Evolutionary conservation across 2,888 invertebrate species (phyloP).

Genomic region (Anodontia alba): DNA sequence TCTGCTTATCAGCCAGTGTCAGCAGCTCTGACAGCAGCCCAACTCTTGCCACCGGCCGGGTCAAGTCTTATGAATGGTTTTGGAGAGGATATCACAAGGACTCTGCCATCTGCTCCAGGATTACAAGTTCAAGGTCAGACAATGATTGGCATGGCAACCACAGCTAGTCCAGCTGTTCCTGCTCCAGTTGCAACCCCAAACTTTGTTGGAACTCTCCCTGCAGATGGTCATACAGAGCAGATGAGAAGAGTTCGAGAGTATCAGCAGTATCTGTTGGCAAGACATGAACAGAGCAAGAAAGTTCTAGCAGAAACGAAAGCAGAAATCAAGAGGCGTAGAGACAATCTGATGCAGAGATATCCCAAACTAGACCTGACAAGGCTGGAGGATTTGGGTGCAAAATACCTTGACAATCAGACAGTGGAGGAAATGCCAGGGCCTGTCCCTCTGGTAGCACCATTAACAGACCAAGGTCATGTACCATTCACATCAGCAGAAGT

Average conservation of each 20-base stretch:
- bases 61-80: neutral
- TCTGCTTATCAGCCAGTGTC: slow-evolving; percentile 52
- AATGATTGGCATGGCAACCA: slow-evolving; percentile 33
- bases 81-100: neutral
- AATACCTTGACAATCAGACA: slow-evolving; percentile 45
- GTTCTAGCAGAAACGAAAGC: slow-evolving; percentile 72
- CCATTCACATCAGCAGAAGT: neutral
- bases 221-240: slow-evolving; percentile 49
- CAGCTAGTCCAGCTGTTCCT: slow-evolving; percentile 31
- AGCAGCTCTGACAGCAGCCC: slow-evolving; percentile 54
- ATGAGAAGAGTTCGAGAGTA: slow-evolving; percentile 73
- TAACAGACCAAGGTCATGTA: slow-evolving; percentile 8
- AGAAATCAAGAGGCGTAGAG: slow-evolving; percentile 70
- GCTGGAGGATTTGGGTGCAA: slow-evolving; percentile 57
- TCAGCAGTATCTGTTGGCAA: slow-evolving; percentile 70
- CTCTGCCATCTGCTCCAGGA: neutral
- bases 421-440: neutral
- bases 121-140: slow-evolving; percentile 14
- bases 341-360: slow-evolving; percentile 65
- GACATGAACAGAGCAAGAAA: slow-evolving; percentile 74
- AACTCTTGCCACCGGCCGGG: slow-evolving; percentile 19
- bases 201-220: slow-evolving; percentile 50
- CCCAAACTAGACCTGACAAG: slow-evolving; percentile 65
- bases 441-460: neutral
- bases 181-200: slow-evolving; percentile 56